Base-by-base conservation (phyloP, 2,888 invertebrate genomes). In the Nomada fucata region DNA sequence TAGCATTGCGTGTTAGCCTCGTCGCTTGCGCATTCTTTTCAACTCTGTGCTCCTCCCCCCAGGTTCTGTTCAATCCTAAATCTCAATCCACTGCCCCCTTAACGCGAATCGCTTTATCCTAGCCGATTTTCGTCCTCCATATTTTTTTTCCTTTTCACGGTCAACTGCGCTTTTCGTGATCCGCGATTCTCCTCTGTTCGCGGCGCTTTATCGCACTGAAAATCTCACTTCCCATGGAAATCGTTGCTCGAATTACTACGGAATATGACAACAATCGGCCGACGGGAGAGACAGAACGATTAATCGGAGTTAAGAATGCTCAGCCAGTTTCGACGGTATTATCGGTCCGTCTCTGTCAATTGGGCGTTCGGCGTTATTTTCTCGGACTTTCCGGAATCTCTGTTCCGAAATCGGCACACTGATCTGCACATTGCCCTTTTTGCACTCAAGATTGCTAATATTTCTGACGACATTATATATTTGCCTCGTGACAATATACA, bases 161-260 rank as follows among this genome's bases (percentile, higher is more conserved):
- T 61, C 70, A 75, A 68, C 73, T 47, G 20, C 53, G 60, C 81
- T 77, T 84, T 86, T 84, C 82, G 67, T 79, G n/a, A 79, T 77
- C 63, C 65, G 26, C 10, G 44, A n/a, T 61, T 26, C 13, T 0
- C 23, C 9, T n/a, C 13, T 29, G 13, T 72, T 52, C 42, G 23
- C 59, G 44, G 60, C 52, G 44, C 15, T 36, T 36, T 36, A 36
- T 36, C 60, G 36, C 52, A 63, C 71, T 78, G 80, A 81, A 88
- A 89, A 89, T 89, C 83, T 86, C 86, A 87, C 87, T 87, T 83
- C 76, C 82, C 79, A 69, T 73, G 84, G 81, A 85, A 82, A 87
- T 88, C 86, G 80, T 15, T 75, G 69, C 65, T 57, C 47, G 55
- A 20, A 42, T 59, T 52, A 50, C 47, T 29, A 63, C 52, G 29